Evolutionary conservation across 2,113 vertebrate species (phyloP), one percentile per base, ranked within the genome.

Genomic region (Megaceryle torquata): DNA sequence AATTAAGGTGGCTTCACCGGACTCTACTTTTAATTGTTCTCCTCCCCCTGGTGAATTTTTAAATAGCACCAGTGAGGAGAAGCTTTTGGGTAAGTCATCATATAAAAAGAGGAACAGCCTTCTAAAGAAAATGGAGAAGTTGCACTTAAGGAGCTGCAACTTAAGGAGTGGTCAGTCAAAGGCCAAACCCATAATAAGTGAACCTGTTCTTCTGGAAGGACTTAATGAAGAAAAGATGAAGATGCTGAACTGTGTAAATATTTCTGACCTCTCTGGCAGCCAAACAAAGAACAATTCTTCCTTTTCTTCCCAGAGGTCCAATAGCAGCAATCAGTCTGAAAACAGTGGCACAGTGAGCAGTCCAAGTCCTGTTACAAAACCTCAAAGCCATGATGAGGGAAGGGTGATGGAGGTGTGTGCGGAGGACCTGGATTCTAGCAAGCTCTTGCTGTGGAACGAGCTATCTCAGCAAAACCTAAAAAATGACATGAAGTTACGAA

Each of bases 91-190:
- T 31, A 99, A 98, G 80, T 98, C 98, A 9, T 92, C 93, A 7
- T 89, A 93, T 37, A 98, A 97, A 87, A 99, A 97, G 87, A 97
- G 97, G 51, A 97, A 95, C 79, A 97, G 98, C 75, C 97, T 99
- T 75, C 95, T 99, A 69, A 98, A 96, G 93, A 99, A 98, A 97
- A 99, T 99, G 97, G 99, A 99, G 89, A 99, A 98, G 87, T 96
- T 99, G 60, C 97, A 98, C 51, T 85, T 98, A 70, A 96, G 97
- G 61, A 97, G 98, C 35, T 75, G 96, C 3, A 96, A 74, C 15
- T 95, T 96, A 67, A 98, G 95, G 79, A 96, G 86, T n/a, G 61
- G 85, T 21, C 94, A 93, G 17, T 79, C 83, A 68, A 97, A 91
- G 82, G 60, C 91, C 37, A 95, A 78, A 85, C 95, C 92, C 17